phyloP scores from a whole-genome alignment of 2,888 invertebrate species.

The Coronaproctus castanopsis region DNA sequence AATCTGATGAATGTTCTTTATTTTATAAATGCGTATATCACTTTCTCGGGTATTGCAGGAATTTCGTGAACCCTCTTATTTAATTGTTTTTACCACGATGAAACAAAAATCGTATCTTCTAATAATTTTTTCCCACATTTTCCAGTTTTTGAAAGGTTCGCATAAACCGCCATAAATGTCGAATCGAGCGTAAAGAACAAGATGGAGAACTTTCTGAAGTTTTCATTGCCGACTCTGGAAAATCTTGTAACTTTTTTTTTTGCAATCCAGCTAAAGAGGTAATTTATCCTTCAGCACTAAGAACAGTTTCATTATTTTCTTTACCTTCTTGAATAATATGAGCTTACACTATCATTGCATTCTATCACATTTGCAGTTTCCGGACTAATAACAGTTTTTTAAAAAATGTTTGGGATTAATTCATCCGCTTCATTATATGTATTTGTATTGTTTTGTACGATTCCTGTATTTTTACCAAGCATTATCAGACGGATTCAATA shows the following conservation, averaged over 20 bases:
- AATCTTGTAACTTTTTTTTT: background rate
- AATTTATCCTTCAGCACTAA: background rate
- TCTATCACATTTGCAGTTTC: background rate
- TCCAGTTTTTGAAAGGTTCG: background rate
- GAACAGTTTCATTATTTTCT: background rate
- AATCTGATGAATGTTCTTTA: background rate
- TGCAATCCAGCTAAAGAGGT: background rate
- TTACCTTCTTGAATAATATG: background rate
- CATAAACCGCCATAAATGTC: background rate
- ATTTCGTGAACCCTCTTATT: background rate
- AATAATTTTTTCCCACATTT: background rate
- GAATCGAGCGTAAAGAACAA: background rate
- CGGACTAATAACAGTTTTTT: background rate
- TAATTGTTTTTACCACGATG: background rate
- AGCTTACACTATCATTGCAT: background rate
- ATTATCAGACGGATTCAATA: background rate
- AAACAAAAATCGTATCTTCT: background rate
- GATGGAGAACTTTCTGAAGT: background rate
- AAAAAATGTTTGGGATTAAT: background rate
- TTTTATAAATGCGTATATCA: background rate
- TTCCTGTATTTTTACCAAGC: background rate
- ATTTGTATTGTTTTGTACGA: background rate
- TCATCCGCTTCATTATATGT: background rate
- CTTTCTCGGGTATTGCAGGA: background rate
- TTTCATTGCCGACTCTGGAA: background rate